Evolutionary conservation across 2,797 vertebrate species (phyloP), one percentile per base, ranked within the genome.

Genomic region (Tenualosa ilisha): DNA sequence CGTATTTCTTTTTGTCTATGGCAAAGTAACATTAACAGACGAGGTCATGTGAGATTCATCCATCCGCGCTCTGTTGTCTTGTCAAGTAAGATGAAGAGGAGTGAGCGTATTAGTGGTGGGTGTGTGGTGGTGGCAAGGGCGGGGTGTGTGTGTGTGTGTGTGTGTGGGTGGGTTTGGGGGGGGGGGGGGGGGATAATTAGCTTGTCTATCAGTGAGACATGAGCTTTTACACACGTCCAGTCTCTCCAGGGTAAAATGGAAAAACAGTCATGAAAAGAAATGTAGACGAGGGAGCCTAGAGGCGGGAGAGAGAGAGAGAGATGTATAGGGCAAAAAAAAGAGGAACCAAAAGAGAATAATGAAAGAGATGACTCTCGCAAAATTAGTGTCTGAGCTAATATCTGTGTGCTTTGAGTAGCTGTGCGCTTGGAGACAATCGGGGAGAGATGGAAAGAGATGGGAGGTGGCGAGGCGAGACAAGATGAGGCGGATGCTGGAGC

Each of bases 191-290:
- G 26, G 11, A 37, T 72, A 72, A 72, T 72, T 72, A 72, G 26
- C 65, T 26, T 72, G 26, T 72, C 65, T 72, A 72, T 72, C 65
- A 72, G 31, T 72, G 65, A 72, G 65, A 72, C 31, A 3, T 6
- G 13, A 72, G 65, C 65, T 72, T 63, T 72, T 72, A 37, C 13
- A 72, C 13, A 26, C 26, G 13, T 72, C 26, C 26, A 37, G 5
- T 37, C 26, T 68, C 56, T 61, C 63, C 26, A 15, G 24, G 4
- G 59, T 8, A 72, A 72, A 40, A 72, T 72, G 65, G 31, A 63
- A 24, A 63, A 63, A 54, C 65, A 72, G 65, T 15, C 65, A 72
- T 37, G 31, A 72, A 72, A 72, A 72, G 65, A 72, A 40, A 63
- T 13, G 65, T 5, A 37, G 65, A 72, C 65, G 11, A 72, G 65